Percentiles rank a stretch among this genome's conserved stretches.
phyloP scores from a whole-genome alignment of 2,797 vertebrate species.

The Nothura maculosa region DNA sequence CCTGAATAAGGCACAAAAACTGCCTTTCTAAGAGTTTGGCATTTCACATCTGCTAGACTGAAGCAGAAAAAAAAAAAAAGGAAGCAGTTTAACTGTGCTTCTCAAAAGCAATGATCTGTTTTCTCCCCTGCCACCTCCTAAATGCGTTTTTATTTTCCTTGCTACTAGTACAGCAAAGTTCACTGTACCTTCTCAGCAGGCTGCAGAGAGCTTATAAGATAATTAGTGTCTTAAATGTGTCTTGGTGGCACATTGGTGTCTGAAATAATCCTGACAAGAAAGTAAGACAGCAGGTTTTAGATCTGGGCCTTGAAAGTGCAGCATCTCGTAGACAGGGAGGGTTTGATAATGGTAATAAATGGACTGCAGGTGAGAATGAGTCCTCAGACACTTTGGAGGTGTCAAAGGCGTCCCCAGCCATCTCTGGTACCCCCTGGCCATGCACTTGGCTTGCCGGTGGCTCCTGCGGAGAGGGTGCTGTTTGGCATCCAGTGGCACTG shows the following conservation, averaged over 20 bases:
- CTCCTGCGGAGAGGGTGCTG: not conserved
- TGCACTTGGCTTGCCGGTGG: not conserved
- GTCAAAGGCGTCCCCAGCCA: not conserved
- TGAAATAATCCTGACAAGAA: not conserved
- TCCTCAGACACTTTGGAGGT: not conserved
- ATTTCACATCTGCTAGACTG: not conserved
- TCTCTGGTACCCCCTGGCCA: not conserved
- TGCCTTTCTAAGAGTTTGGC: not conserved
- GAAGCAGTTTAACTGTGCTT: slow-evolving; percentile 11
- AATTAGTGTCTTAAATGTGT: not conserved
- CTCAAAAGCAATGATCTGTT: slow-evolving; percentile 6
- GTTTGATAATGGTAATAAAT: not conserved
- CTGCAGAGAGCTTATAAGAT: slow-evolving; percentile 3
- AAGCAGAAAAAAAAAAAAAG: not conserved
- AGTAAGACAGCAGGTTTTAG: not conserved
- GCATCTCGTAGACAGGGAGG: not conserved
- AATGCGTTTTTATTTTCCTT: slow-evolving; percentile 11
- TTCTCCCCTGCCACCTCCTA: not conserved
- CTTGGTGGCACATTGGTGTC: not conserved
- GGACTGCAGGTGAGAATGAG: not conserved
- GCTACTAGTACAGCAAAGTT: not conserved
- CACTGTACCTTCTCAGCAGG: slow-evolving; percentile 3
- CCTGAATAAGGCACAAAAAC: not conserved
- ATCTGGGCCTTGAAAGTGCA: not conserved
- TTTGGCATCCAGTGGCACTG: not conserved